These are phyloP conservation scores for Jacana jacana DNA, from an alignment of 2,113 vertebrate genomes.

Conservation along the genomic window DNA sequence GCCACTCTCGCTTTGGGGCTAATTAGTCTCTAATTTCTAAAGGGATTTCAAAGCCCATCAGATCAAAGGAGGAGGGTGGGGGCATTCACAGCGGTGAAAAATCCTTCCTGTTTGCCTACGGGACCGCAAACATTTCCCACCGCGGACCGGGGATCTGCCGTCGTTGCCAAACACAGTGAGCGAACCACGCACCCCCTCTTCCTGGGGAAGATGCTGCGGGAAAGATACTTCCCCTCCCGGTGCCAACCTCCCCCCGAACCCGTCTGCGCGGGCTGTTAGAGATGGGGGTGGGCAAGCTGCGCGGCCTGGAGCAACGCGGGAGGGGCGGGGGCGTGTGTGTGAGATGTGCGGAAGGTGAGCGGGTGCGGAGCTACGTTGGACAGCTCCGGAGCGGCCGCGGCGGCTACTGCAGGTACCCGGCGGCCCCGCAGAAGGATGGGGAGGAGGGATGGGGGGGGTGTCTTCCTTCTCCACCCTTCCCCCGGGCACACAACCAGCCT, in stretches of 20 bases:
- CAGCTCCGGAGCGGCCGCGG: slow-evolving; percentile 69
- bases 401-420: not conserved
- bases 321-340: too few species aligned
- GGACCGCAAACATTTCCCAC: not conserved
- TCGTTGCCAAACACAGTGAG: not conserved
- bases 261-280: too few species aligned
- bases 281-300: too few species aligned
- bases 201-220: not conserved
- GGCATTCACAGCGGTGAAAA: not conserved
- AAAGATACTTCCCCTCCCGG: fast-evolving
- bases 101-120: not conserved
- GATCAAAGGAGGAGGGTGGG: not conserved
- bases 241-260: too few species aligned
- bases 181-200: not conserved
- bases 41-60: not conserved
- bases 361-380: slow-evolving; percentile 58
- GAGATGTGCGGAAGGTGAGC: not conserved
- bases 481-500: fast-evolving
- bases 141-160: not conserved
- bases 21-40: slow-evolving; percentile 5
- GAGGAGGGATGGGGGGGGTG: not conserved
- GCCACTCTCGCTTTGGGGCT: not conserved
- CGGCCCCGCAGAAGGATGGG: too few species aligned
- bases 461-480: not conserved
- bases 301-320: not conserved